Base-by-base conservation (phyloP, 2,888 invertebrate species). In the Ellobium chinense region DNA sequence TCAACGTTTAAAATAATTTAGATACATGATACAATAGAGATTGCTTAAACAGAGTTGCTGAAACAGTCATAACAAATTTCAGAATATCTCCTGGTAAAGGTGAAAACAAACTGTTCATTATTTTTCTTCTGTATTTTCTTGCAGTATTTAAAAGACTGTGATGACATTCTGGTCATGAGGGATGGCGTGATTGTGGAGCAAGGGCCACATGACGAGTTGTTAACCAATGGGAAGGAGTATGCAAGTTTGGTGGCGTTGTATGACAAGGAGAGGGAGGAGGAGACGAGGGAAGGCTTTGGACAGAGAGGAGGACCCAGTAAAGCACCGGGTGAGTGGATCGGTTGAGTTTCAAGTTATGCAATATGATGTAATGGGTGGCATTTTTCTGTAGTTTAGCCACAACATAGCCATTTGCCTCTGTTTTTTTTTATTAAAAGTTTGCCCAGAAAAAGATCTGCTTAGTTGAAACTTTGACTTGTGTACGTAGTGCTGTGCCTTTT, bases 81-180 rank as follows among this genome's bases (percentile, higher is more conserved):
- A n/a, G n/a, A n/a, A n/a, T n/a, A n/a, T n/a, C n/a, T n/a, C n/a
- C n/a, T n/a, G n/a, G n/a, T n/a, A n/a, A n/a, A n/a, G n/a, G n/a
- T n/a, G n/a, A n/a, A n/a, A n/a, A n/a, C n/a, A n/a, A n/a, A n/a
- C n/a, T n/a, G n/a, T 46, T 46, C 46, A 46, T 7, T 46, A 46
- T 46, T 46, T 46, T n/a, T 24, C 5, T 58, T 0, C 18, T 58
- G n/a, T 78, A 68, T 65, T 62, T 21, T 63, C 21, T 63, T 89
- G 29, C 89, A 95, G 94, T 94, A 94, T 91, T 89, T 95, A 78
- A 93, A 93, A 79, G 92, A 94, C 72, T 95, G 95, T 90, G 94
- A 95, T 91, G 93, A 94, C 80, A 94, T 95, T 46, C 91, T 95
- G 54, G 93, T 95, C 82, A 92, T 95, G 93, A 94, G 94, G 75